Percentiles rank a stretch among this genome's conserved stretches.
phyloP scores from a whole-genome alignment of 2,113 vertebrate genomes.

The Pontoporia blainvillei region DNA sequence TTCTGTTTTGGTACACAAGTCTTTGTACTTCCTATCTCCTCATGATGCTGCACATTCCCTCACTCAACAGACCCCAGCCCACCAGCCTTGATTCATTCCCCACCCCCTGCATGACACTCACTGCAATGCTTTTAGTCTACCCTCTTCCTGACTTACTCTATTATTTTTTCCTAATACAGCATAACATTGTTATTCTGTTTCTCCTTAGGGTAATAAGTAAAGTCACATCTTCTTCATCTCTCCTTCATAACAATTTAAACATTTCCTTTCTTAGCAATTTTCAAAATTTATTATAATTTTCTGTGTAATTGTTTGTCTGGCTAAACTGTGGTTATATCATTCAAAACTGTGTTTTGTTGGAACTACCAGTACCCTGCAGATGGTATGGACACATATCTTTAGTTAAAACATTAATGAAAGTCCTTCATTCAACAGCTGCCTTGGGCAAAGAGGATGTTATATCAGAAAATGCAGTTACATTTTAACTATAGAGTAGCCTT shows the following conservation, averaged over 20 bases:
- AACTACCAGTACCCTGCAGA: not conserved
- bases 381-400: not conserved
- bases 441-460: not conserved
- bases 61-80: too few species aligned
- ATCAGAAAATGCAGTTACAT: not conserved
- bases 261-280: not conserved
- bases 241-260: not conserved
- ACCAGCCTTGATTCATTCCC: not conserved
- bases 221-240: not conserved
- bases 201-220: not conserved
- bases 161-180: not conserved
- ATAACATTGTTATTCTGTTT: not conserved
- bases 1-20: rapidly evolving
- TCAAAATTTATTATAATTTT: not conserved
- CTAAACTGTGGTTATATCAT: not conserved
- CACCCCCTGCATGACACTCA: rapidly evolving
- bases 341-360: not conserved
- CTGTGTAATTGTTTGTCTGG: not conserved
- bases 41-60: not conserved
- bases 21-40: not conserved
- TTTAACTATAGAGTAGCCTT: not conserved
- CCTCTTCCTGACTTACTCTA: not conserved
- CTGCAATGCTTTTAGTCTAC: not conserved
- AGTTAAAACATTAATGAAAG: conserved; percentile 13
- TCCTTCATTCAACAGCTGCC: not conserved